A percentile compares a stretch with the other conserved stretches of the same genome.
Conservation (phyloP, 30 jellyfish, hydroid and myxozoan species). For the Cassiopea xamachana region DNA sequence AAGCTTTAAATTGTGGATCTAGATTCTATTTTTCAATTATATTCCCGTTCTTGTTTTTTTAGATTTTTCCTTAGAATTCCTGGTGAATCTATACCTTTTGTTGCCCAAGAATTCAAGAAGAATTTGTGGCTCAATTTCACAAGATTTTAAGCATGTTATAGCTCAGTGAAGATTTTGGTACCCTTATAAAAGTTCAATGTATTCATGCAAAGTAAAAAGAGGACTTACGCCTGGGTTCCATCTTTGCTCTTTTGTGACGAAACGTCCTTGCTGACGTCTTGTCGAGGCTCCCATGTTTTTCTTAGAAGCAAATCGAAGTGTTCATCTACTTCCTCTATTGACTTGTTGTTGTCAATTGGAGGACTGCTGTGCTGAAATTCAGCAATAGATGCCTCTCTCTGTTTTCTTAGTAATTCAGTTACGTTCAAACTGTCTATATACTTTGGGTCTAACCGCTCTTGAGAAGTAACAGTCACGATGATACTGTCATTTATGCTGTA, state of each 20-base stretch:
- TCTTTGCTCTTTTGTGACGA: constrained; percentile 30
- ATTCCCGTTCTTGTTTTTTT: too few relatives aligned
- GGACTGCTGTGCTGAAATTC: constrained; percentile 48
- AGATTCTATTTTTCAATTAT: too few relatives aligned
- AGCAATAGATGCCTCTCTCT: constrained; percentile 72
- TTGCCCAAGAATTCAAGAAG: too few relatives aligned
- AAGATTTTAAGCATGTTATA: too few relatives aligned
- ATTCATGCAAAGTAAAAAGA: background rate
- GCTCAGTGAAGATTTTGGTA: too few relatives aligned
- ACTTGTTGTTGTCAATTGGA: background rate
- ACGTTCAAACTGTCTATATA: constrained; percentile 69
- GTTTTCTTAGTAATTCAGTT: constrained; percentile 55
- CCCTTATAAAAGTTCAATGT: too few relatives aligned
- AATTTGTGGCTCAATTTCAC: too few relatives aligned
- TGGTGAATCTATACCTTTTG: too few relatives aligned
- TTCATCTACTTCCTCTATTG: constrained; percentile 32
- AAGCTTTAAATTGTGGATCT: too few relatives aligned
- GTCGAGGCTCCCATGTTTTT: constrained; percentile 71
- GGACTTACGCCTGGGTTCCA: constrained; percentile 29
- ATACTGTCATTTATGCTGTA: constrained; percentile 57
- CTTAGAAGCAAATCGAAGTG: constrained; percentile 31
- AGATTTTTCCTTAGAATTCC: too few relatives aligned
- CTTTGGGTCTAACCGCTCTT: constrained; percentile 70
- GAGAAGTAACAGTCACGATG: constrained; percentile 77
- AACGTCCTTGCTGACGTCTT: constrained; percentile 40